phyloP scores from a whole-genome alignment of 2,888 invertebrate genomes.

The Anoncus sp. region DNA sequence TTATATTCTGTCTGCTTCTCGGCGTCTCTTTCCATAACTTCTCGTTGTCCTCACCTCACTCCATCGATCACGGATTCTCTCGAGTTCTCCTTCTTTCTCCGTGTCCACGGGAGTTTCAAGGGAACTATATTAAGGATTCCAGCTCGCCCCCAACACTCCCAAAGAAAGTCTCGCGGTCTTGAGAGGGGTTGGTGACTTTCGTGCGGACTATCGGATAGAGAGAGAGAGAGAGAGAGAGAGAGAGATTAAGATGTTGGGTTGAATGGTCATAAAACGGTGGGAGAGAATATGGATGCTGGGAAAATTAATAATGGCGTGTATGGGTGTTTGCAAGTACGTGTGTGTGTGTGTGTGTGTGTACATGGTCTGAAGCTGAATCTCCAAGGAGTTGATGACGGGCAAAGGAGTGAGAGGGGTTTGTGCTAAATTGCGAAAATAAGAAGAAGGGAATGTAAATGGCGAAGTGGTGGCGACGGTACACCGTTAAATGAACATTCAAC shows the following conservation, averaged over 20 bases:
- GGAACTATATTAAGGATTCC: slow-evolving; percentile 80
- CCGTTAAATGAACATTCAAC: slow-evolving; percentile 80
- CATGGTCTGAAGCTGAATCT: slow-evolving; percentile 16
- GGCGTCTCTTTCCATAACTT: slow-evolving; percentile 26
- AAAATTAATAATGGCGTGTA: slow-evolving; percentile 36
- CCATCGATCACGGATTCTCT: slow-evolving; percentile 35
- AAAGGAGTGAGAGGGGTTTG: slow-evolving; percentile 41
- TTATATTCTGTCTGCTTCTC: slow-evolving; percentile 14
- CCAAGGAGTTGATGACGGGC: slow-evolving; percentile 48
- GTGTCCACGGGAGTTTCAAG: slow-evolving; percentile 63
- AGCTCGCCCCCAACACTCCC: slow-evolving; percentile 51
- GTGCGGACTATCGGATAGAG: slow-evolving; percentile 27
- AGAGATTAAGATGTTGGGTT: slow-evolving; percentile 14
- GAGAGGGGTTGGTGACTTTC: slow-evolving; percentile 10
- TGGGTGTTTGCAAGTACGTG: neutral
- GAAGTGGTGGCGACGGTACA: slow-evolving; percentile 61
- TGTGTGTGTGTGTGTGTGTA: neutral
- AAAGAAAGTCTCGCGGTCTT: slow-evolving; percentile 8
- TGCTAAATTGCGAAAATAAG: slow-evolving; percentile 42
- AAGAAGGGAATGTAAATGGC: slow-evolving; percentile 34
- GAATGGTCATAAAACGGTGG: slow-evolving; percentile 30
- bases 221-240: slow-evolving; percentile 26
- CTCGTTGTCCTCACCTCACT: slow-evolving; percentile 12
- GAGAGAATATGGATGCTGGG: slow-evolving; percentile 17
- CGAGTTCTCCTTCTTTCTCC: slow-evolving; percentile 62